Conservation (phyloP, 2,888 invertebrate species). For the Metalampra italica region DNA sequence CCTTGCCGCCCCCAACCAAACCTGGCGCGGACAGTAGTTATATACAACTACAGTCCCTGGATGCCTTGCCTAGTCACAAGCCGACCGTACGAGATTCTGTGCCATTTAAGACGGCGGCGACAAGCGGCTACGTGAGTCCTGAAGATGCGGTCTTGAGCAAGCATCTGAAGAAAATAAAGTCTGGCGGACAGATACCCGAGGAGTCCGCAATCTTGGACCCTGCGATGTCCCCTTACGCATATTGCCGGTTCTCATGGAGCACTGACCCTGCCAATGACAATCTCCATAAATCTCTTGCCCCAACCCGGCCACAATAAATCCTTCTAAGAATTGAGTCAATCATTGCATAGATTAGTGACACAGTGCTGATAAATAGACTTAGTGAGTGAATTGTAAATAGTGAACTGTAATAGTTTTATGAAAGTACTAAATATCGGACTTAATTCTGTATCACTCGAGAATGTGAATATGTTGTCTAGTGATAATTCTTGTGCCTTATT, state of each 20-base stretch:
- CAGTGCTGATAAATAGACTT: conserved; percentile 48
- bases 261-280: conserved; percentile 69
- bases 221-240: conserved; percentile 72
- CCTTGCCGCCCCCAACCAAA: conserved; percentile 59
- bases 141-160: conserved; percentile 67
- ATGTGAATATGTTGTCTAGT: conserved; percentile 67
- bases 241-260: conserved; percentile 74
- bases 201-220: conserved; percentile 67
- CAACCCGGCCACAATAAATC: conserved; percentile 51
- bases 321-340: conserved; percentile 55
- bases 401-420: conserved; percentile 51
- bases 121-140: conserved; percentile 60
- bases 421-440: conserved; percentile 55
- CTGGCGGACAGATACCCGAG: conserved; percentile 50
- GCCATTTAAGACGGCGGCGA: conserved; percentile 45
- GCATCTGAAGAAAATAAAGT: conserved; percentile 62
- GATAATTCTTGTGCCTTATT: conserved; percentile 78
- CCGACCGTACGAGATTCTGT: conserved; percentile 44
- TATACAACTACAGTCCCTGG: conserved; percentile 66
- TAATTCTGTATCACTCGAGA: conserved; percentile 49
- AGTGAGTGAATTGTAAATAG: conserved; percentile 63
- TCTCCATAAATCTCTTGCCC: conserved; percentile 61
- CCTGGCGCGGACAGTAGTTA: conserved; percentile 57
- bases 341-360: conserved; percentile 36
- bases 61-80: conserved; percentile 64